phyloP scores from a whole-genome alignment of 1,140 invertebrate species.

The Harpegnathos saltator region DNA sequence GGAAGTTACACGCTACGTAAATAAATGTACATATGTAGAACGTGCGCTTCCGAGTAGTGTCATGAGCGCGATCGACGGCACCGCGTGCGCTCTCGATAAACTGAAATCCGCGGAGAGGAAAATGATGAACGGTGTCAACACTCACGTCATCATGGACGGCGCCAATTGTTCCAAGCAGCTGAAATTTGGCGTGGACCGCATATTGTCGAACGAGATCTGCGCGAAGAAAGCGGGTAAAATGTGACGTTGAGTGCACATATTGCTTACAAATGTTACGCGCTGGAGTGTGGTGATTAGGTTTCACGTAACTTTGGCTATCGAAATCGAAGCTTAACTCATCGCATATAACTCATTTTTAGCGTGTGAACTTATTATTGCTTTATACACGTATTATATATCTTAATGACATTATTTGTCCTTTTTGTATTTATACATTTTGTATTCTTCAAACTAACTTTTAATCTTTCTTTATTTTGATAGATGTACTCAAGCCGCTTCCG shows the following conservation, averaged over 20 bases:
- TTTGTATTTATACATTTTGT: not conserved
- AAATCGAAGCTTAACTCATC: too few species aligned
- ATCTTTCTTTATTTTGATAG: slow-evolving; percentile 36
- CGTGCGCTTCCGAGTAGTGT: not conserved
- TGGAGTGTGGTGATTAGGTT: too few species aligned
- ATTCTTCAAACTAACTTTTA: not conserved
- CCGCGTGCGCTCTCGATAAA: not conserved
- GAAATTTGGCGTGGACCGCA: slow-evolving; percentile 86
- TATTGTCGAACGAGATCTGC: slow-evolving; percentile 82
- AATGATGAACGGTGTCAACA: slow-evolving; percentile 61
- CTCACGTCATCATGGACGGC: slow-evolving; percentile 53
- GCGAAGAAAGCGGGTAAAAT: slow-evolving; percentile 73
- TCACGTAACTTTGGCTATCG: too few species aligned
- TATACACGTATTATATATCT: not conserved
- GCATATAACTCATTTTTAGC: too few species aligned
- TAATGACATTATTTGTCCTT: not conserved
- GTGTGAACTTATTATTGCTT: not conserved
- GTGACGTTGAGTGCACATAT: not conserved
- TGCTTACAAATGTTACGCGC: too few species aligned
- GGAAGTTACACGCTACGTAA: not conserved
- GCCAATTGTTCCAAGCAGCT: slow-evolving; percentile 76
- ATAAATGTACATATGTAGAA: not conserved
- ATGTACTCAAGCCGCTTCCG: slow-evolving; percentile 64
- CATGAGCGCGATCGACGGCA: not conserved
- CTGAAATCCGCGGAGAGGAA: not conserved